Evolutionary conservation across 2,113 vertebrate species (phyloP).

Genomic region (Hippopotamus amphibius): DNA sequence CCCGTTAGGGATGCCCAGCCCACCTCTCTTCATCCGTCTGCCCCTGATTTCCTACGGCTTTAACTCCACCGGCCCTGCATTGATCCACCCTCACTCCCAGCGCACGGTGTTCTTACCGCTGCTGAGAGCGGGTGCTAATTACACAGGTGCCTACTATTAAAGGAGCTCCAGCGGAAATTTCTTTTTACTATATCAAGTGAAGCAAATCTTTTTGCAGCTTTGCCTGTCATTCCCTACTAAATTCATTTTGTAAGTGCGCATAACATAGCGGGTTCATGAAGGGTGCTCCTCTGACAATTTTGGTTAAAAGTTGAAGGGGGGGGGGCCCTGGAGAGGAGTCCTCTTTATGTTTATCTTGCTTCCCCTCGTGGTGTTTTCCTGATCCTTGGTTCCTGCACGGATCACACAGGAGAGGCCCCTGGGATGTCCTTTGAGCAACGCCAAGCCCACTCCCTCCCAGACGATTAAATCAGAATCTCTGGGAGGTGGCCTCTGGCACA

Average conservation of each 20-base stretch:
- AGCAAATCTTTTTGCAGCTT: neutral
- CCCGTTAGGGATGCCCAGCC: rapidly evolving
- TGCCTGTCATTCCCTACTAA: neutral
- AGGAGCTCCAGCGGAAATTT: neutral
- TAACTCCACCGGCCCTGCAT: neutral
- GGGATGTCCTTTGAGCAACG: neutral
- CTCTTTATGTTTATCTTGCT: rapidly evolving
- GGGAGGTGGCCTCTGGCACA: too few relatives aligned
- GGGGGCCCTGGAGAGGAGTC: neutral
- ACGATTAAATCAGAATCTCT: neutral
- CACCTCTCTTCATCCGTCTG: neutral
- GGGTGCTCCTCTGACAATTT: neutral
- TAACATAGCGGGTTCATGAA: neutral
- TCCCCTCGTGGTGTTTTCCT: rapidly evolving
- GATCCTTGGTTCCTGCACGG: rapidly evolving
- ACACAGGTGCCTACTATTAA: neutral
- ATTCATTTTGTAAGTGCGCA: neutral
- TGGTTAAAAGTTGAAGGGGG: neutral
- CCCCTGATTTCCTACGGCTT: too few relatives aligned
- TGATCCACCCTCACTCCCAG: neutral
- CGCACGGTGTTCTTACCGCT: rapidly evolving
- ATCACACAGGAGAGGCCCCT: neutral
- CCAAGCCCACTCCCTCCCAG: rapidly evolving
- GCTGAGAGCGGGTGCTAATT: neutral
- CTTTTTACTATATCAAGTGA: neutral